Conservation (phyloP, 1,140 invertebrate genomes). For the Druon quercuslanigerum region DNA sequence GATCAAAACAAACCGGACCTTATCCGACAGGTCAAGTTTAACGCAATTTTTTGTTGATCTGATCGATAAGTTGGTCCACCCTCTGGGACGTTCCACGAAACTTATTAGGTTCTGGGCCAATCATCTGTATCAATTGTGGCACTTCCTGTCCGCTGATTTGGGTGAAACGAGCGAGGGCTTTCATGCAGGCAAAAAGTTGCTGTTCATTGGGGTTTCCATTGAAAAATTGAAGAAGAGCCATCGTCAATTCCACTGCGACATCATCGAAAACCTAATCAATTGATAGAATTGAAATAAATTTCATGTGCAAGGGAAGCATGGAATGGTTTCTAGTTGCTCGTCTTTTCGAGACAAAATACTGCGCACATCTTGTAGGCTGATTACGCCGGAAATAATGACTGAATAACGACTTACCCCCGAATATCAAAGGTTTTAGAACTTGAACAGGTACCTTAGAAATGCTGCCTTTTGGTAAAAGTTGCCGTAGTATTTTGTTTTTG, state of each 20-base stretch:
- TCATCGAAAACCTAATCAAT: conserved; percentile 90
- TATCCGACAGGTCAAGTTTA: conserved; percentile 31
- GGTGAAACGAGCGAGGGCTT: conserved; percentile 87
- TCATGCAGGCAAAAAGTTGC: conserved; percentile 85
- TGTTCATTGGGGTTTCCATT: conserved; percentile 87
- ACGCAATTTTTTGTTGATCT: conserved; percentile 80
- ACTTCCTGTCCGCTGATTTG: conserved; percentile 88
- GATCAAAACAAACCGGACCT: neutral
- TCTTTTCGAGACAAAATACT: neutral
- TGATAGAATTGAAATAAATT: neutral
- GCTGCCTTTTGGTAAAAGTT: conserved; percentile 81
- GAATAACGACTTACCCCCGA: conserved; percentile 24
- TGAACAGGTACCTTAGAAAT: conserved; percentile 81
- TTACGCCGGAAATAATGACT: neutral
- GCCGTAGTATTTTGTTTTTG: conserved; percentile 81
- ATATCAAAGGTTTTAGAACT: conserved; percentile 40
- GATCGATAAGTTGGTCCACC: conserved; percentile 87
- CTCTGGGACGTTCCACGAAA: conserved; percentile 88
- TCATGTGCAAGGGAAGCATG: neutral
- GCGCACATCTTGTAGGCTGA: neutral
- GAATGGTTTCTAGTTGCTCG: neutral
- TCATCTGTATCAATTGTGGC: conserved; percentile 92
- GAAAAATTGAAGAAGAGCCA: conserved; percentile 94
- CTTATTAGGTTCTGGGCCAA: conserved; percentile 90
- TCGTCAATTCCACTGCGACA: conserved; percentile 92